Evolutionary conservation across 2,797 vertebrate species (phyloP), one percentile per base, ranked within the genome.

Genomic region (Enoplosus armatus): DNA sequence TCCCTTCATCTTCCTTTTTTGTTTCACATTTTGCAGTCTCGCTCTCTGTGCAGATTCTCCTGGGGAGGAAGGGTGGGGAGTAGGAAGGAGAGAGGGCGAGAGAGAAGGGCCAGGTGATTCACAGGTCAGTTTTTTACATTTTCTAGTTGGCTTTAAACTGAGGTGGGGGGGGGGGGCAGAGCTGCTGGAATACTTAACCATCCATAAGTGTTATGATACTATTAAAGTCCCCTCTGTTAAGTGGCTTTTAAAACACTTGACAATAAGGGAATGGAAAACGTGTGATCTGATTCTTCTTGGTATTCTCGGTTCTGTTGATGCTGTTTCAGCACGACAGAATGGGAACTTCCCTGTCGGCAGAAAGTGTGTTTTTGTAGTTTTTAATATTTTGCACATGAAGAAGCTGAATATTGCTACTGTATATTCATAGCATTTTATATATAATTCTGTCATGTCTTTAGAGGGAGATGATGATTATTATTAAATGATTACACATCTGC

Each of bases 41-140:
- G 39, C 81, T 60, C 72, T 85, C 74, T 61, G 61, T 59, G 55
- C 72, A 77, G 80, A 86, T 75, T 85, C 90, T 90, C 89, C 64
- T 22, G 89, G 77, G 87, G 77, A 83, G 58, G 66, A 82, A 64
- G 74, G 78, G 71, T 85, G 74, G 86, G 77, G 85, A 86, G 75
- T 45, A 72, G 72, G 83, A 72, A 48, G 67, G 37, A 61, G 70
- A 29, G 81, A 61, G 62, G 37, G 53, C 75, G 75, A 72, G 74
- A 37, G 66, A 74, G 75, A 73, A 65, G 79, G 61, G 78, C 82
- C 86, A 92, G 91, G 89, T 93, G 89, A 91, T 85, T 89, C 85
- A 84, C 77, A 90, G 89, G 81, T 91, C 87, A 90, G 84, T 90
- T 93, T 93, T 92, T 92, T 83, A 90, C 83, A 87, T 91, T 85